These are phyloP conservation scores for Oreochromis spilurus DNA, from an alignment of 2,113 vertebrate genomes.

Conservation along the genomic window DNA sequence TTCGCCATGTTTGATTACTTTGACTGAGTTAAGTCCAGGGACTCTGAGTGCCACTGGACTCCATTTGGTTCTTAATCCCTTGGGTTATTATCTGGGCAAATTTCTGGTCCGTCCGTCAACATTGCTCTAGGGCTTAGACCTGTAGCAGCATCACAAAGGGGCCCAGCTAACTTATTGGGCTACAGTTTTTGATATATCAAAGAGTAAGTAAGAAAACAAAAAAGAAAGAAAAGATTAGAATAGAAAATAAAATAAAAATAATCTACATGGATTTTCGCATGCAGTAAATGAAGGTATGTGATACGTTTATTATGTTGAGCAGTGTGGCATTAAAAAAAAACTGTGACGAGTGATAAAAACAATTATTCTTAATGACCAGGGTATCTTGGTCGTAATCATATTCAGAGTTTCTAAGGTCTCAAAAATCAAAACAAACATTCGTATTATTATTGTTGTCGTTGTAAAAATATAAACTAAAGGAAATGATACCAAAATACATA, in stretches of 20 bases:
- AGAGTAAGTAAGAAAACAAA: not conserved
- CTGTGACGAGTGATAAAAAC: not conserved
- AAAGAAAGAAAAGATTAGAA: not conserved
- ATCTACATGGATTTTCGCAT: not conserved
- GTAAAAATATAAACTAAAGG: not conserved
- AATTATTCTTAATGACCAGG: not conserved
- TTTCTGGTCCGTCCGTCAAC: not conserved
- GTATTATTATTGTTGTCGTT: not conserved
- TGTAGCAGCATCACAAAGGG: not conserved
- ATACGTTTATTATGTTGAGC: not conserved
- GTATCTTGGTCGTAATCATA: not conserved
- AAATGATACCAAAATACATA: not conserved
- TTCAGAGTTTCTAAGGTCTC: not conserved
- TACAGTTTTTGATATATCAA: not conserved
- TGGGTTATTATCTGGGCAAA: conserved; percentile 56
- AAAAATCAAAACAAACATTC: not conserved
- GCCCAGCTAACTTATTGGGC: not conserved
- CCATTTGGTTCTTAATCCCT: conserved; percentile 63
- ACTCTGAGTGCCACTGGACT: not conserved
- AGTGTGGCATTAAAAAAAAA: not conserved
- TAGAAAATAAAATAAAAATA: not conserved
- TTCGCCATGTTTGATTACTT: conserved; percentile 10
- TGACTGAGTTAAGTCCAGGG: not conserved
- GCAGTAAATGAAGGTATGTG: not conserved
- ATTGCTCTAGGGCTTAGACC: not conserved